A percentile compares a stretch with the other conserved stretches of the same genome.
Evolutionary conservation across 2,113 vertebrate genomes (phyloP).

Genomic region (Tylochromis polylepis): DNA sequence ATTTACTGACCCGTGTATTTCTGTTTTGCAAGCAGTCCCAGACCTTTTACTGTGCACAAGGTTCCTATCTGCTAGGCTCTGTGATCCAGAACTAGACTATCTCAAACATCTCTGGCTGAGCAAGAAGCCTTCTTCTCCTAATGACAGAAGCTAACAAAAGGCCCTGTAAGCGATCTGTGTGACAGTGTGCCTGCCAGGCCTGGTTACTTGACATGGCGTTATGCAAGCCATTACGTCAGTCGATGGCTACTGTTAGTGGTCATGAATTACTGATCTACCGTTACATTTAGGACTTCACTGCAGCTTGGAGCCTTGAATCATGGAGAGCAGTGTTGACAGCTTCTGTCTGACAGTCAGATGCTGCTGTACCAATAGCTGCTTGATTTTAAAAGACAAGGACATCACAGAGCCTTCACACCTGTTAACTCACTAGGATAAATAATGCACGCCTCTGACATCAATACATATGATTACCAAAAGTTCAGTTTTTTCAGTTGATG

Average conservation of each 20-base stretch:
- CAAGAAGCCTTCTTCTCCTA: conserved; percentile 18
- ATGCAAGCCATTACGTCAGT: conserved; percentile 61
- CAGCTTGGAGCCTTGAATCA: conserved; percentile 11
- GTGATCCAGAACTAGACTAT: conserved; percentile 6
- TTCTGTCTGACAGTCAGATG: neutral
- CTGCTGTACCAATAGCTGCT: neutral
- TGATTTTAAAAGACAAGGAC: neutral
- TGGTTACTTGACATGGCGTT: conserved; percentile 59
- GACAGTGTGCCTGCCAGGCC: conserved; percentile 18
- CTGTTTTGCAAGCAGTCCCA: neutral
- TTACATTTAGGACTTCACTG: conserved; percentile 6
- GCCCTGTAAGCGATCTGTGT: conserved; percentile 47
- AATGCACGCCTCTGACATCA: neutral
- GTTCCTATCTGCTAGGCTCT: conserved; percentile 6
- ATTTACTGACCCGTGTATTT: neutral
- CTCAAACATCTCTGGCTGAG: neutral
- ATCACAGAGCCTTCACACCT: neutral
- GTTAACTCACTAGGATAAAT: neutral
- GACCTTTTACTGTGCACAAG: neutral
- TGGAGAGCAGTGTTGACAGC: conserved; percentile 2
- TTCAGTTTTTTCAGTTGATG: neutral
- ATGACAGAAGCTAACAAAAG: conserved; percentile 48
- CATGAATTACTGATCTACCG: conserved; percentile 46
- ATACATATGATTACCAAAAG: neutral
- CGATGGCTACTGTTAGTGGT: conserved; percentile 25